Conservation (phyloP, 64 coral and sea anemone genomes). For the Astreopora myriophthalma region DNA sequence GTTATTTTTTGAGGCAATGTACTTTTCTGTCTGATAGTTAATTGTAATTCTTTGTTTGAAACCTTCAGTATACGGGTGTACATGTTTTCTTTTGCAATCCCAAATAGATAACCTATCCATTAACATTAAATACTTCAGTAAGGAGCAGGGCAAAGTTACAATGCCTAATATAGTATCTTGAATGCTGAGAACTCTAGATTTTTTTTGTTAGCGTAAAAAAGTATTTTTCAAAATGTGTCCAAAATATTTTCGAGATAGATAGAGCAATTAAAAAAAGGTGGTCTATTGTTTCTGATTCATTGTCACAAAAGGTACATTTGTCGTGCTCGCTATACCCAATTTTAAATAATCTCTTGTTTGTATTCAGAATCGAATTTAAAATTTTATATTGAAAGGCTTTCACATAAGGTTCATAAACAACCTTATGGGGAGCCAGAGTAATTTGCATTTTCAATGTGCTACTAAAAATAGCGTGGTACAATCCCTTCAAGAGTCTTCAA, state of each 20-base stretch:
- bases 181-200: background rate
- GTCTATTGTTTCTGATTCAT: constrained; percentile 4
- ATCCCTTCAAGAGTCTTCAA: too few relatives aligned
- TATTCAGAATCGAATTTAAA: constrained; percentile 8
- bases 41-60: background rate
- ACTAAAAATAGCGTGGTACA: too few relatives aligned
- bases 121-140: constrained; percentile 1
- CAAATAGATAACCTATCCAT: background rate
- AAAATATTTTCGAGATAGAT: background rate
- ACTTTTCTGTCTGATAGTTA: background rate
- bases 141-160: background rate
- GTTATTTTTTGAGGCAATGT: too few relatives aligned
- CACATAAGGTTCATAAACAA: background rate
- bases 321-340: constrained; percentile 1
- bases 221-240: background rate
- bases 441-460: too few relatives aligned
- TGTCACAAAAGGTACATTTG: constrained; percentile 18
- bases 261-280: background rate
- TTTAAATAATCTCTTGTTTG: constrained; percentile 21
- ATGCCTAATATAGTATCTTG: background rate
- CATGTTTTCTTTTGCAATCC: background rate
- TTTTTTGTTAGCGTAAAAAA: background rate
- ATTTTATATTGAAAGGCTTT: constrained; percentile 38
- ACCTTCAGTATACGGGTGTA: background rate
- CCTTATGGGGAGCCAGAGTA: background rate